Evolutionary conservation across 92 coral and sea anemone species (phyloP).

Genomic region (Scolanthus callimorphus): DNA sequence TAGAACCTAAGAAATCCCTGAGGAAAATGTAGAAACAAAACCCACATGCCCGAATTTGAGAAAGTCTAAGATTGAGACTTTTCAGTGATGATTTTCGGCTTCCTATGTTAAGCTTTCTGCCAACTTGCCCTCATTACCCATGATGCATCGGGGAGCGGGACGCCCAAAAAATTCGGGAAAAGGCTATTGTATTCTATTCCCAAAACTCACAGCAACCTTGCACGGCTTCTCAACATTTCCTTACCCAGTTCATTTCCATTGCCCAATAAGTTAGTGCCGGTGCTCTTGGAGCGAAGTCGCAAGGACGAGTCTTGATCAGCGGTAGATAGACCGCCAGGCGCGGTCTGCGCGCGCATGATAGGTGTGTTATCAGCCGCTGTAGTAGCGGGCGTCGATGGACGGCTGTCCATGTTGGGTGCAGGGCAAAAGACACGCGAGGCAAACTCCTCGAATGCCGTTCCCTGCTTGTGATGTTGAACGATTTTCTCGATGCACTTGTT

Average conservation of each 20-base stretch:
- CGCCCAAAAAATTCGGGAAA: too few species aligned
- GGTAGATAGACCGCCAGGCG: slow-evolving; percentile 35
- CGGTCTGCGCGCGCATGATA: slow-evolving; percentile 51
- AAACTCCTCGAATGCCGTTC: slow-evolving; percentile 84
- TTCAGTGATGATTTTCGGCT: too few species aligned
- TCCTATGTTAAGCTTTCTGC: too few species aligned
- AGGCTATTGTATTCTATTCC: too few species aligned
- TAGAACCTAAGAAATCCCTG: too few species aligned
- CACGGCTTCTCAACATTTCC: slow-evolving; percentile 36
- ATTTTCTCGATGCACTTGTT: slow-evolving; percentile 74
- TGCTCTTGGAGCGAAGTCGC: slow-evolving; percentile 79
- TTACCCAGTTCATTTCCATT: slow-evolving; percentile 35
- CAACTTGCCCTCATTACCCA: too few species aligned
- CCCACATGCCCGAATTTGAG: too few species aligned
- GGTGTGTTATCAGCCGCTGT: slow-evolving; percentile 26
- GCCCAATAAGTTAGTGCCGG: slow-evolving; percentile 49
- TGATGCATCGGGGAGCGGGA: too few species aligned
- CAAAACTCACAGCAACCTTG: too few species aligned
- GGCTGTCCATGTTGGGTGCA: slow-evolving; percentile 61
- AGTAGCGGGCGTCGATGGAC: slow-evolving; percentile 71
- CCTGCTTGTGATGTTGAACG: slow-evolving; percentile 81
- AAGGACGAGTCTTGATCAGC: slow-evolving; percentile 28
- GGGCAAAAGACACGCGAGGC: slow-evolving; percentile 88
- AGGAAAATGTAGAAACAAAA: too few species aligned
- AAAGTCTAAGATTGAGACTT: too few species aligned